Conservation (phyloP, 2,888 invertebrate species). For the Agapostemon virescens region DNA sequence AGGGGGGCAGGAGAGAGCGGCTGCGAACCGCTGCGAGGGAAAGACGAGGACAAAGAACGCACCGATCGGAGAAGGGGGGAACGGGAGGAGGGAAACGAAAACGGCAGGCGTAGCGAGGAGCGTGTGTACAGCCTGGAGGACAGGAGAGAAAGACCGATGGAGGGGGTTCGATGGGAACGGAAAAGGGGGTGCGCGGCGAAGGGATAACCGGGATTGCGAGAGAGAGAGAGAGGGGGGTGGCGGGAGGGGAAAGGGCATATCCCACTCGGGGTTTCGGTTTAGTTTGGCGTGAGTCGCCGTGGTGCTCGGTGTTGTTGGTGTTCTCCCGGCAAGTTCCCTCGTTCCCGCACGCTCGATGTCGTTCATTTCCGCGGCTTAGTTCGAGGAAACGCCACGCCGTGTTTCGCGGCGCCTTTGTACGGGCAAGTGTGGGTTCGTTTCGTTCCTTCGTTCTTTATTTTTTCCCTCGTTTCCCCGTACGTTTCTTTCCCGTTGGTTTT, state of each 20-base stretch:
- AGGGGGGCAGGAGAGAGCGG: constrained; percentile 49
- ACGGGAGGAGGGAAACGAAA: constrained; percentile 42
- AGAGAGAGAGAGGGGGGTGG: constrained; percentile 33
- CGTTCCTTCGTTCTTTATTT: neutral
- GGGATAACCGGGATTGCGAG: constrained; percentile 43
- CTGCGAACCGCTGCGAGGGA: neutral
- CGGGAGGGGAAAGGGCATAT: constrained; percentile 63
- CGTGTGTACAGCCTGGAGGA: constrained; percentile 49
- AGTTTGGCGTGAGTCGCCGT: constrained; percentile 69
- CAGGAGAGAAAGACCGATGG: constrained; percentile 46
- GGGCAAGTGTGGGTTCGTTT: constrained; percentile 34
- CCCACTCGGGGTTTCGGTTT: constrained; percentile 64
- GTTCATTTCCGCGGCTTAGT: constrained; percentile 50
- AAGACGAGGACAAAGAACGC: constrained; percentile 2
- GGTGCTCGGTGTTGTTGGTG: constrained; percentile 40
- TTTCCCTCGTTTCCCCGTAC: neutral
- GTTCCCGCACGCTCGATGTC: constrained; percentile 41
- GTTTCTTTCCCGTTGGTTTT: constrained; percentile 10
- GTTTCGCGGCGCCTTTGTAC: constrained; percentile 58
- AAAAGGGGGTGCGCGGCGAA: constrained; percentile 57
- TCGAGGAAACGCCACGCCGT: constrained; percentile 43
- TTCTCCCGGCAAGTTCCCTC: constrained; percentile 2
- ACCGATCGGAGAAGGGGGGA: constrained; percentile 12
- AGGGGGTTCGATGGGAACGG: constrained; percentile 34
- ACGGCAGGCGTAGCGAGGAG: constrained; percentile 47